Evolutionary conservation across 2,113 vertebrate species (phyloP).

Genomic region (Plectropomus leopardus): DNA sequence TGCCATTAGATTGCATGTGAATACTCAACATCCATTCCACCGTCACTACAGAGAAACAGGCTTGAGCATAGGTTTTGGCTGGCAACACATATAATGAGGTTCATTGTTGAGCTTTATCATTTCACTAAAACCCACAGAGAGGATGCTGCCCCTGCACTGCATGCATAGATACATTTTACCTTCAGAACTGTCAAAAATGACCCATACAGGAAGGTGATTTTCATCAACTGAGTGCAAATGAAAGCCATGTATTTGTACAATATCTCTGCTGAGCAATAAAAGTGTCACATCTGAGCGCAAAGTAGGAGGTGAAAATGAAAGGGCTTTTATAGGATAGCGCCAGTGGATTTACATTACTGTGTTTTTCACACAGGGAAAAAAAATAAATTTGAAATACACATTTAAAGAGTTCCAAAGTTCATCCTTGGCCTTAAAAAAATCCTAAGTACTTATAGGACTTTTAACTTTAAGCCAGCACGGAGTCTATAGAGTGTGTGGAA

Average conservation of each 20-base stretch:
- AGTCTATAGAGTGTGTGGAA: not conserved
- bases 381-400: not conserved
- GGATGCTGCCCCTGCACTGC: not conserved
- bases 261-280: constrained; percentile 23
- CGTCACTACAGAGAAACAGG: not conserved
- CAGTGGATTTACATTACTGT: not conserved
- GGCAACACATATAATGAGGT: constrained; percentile 9
- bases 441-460: not conserved
- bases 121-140: constrained; percentile 2
- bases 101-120: constrained; percentile 13
- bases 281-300: constrained; percentile 10
- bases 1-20: constrained; percentile 3
- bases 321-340: not conserved
- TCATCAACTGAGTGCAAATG: constrained; percentile 33
- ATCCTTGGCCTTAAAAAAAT: not conserved
- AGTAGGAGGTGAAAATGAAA: constrained; percentile 15
- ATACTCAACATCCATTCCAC: constrained; percentile 11
- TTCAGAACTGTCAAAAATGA: constrained; percentile 8
- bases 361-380: not conserved
- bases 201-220: constrained; percentile 10
- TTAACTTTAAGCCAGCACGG: not conserved
- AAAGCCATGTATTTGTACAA: constrained; percentile 8
- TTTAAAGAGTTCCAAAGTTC: not conserved
- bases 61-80: not conserved
- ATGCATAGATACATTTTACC: constrained; percentile 8